Base-by-base conservation (phyloP, 2,888 invertebrate genomes). In the Nineta flava region DNA sequence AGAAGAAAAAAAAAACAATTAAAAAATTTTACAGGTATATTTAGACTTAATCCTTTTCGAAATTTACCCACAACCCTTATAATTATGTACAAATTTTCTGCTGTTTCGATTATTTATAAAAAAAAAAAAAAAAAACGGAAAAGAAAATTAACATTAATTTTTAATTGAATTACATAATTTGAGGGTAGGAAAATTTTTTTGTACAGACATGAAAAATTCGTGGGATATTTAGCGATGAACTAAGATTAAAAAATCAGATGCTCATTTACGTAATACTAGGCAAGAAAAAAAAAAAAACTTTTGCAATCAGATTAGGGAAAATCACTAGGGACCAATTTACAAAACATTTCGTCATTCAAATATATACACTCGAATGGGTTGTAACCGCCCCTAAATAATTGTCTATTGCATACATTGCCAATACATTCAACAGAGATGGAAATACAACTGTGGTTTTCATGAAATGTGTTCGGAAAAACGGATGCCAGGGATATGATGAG, bases 281-380 rank as follows among this genome's bases (percentile, higher is more conserved):
- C 13, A 46, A 15, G 46, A 46, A 26, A 31, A 15, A 48, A 48
- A 64, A 62, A 62, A 65, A 53, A 65, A 65, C 66, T 65, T 71
- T 72, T 72, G 71, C 75, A 77, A 77, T 77, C 77, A 75, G 77
- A 78, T 77, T 76, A 77, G 77, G 77, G 77, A 77, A 78, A 78
- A 19, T 78, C 78, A 77, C 78, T 61, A 67, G 77, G 75, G 78
- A 73, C 75, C 75, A 76, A 77, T 78, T 77, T 76, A 74, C 73
- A 75, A n/a, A 74, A 72, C 75, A 76, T 62, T 65, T 66, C 66
- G 66, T 67, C 66, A 67, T 67, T 66, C 65, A 65, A 64, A 65
- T 65, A 16, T 34, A 21, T 26, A 13, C 26, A 26, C 6, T 26
- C 26, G 26, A 26, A 26, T 26, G 26, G 26, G 7, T 26, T 21